These are phyloP conservation scores for Tyto alba DNA, from an alignment of 2,113 vertebrate species.

Conservation along the genomic window DNA sequence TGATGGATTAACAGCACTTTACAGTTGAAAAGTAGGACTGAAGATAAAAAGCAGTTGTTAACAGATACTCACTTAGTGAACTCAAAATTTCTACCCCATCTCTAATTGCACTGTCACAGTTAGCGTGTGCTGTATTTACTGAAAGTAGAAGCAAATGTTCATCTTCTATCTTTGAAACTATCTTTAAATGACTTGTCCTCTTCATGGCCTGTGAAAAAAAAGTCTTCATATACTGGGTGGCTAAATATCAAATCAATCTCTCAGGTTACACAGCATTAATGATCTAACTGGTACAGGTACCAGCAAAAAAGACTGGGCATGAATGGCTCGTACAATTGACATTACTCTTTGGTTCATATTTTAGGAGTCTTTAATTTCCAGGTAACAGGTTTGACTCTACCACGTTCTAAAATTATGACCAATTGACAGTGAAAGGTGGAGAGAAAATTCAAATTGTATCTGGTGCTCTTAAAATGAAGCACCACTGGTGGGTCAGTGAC, in stretches of 20 bases:
- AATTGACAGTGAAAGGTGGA: not conserved
- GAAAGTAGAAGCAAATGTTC: not conserved
- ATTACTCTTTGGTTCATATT: not conserved
- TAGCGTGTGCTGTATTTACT: not conserved
- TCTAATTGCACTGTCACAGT: not conserved
- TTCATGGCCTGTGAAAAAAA: not conserved
- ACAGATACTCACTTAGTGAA: slow-evolving; percentile 10
- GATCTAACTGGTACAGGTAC: not conserved
- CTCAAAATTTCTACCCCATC: slow-evolving; percentile 23
- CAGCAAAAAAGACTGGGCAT: not conserved
- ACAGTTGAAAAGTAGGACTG: slow-evolving; percentile 13
- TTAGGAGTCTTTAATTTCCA: not conserved
- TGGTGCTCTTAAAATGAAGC: not conserved
- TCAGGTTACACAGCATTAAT: not conserved
- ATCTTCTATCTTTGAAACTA: not conserved
- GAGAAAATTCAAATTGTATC: not conserved
- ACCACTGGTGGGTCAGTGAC: not conserved
- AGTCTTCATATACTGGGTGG: not conserved
- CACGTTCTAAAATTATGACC: not conserved
- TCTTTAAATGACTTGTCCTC: not conserved
- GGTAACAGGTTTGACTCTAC: not conserved
- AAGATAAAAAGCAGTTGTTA: slow-evolving; percentile 42
- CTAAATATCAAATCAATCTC: not conserved
- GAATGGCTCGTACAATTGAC: not conserved
- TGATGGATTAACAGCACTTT: slow-evolving; percentile 59